Evolutionary conservation across 2,888 invertebrate species (phyloP).

Genomic region (Pegoplata infirma): DNA sequence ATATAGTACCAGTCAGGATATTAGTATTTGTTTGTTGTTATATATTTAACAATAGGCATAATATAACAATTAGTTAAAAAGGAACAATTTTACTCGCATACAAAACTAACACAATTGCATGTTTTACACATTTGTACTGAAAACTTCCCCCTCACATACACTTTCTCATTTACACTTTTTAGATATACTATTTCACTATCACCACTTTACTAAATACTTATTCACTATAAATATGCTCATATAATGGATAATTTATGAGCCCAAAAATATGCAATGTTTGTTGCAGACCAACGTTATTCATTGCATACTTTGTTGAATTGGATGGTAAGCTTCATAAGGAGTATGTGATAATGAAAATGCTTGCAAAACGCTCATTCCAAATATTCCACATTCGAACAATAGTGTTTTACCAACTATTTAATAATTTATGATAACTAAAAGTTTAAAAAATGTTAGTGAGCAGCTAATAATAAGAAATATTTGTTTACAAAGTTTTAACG

Average conservation of each 20-base stretch:
- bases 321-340: neutral
- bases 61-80: constrained; percentile 73
- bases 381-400: neutral
- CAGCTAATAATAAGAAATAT: constrained; percentile 51
- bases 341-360: constrained; percentile 50
- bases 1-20: constrained; percentile 27
- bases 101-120: constrained; percentile 9
- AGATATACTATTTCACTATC: neutral
- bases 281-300: constrained; percentile 37
- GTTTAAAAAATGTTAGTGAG: neutral
- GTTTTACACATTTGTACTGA: neutral
- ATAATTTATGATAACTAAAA: constrained; percentile 44
- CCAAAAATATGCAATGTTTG: constrained; percentile 61
- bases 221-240: constrained; percentile 30
- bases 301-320: neutral
- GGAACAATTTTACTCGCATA: constrained; percentile 47
- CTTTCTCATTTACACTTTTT: neutral
- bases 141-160: neutral
- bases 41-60: constrained; percentile 65
- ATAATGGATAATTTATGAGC: constrained; percentile 61
- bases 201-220: constrained; percentile 8
- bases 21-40: constrained; percentile 45
- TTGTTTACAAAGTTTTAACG: constrained; percentile 19
- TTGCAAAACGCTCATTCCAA: constrained; percentile 1
- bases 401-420: constrained; percentile 35